A percentile compares a stretch with the other conserved stretches of the same genome.
Conservation (phyloP, 2,113 vertebrate genomes). For the Leptobrachium ailaonicum region DNA sequence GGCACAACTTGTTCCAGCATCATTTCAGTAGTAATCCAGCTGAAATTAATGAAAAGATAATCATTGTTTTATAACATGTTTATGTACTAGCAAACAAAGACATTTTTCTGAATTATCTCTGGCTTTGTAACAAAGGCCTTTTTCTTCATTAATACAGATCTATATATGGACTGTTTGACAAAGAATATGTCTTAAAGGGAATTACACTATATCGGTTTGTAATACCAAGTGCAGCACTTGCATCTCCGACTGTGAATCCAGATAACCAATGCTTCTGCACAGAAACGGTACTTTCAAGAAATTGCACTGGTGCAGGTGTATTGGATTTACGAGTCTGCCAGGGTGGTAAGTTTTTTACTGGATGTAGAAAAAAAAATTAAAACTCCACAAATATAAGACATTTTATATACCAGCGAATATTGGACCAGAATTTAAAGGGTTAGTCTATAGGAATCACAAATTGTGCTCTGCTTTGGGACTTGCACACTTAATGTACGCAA, state of each 20-base stretch:
- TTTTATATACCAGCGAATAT: no score
- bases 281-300: slow-evolving; percentile 57
- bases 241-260: slow-evolving; percentile 70
- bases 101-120: no score
- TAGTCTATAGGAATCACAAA: no score
- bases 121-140: neutral
- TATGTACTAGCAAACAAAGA: no score
- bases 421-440: no score
- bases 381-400: no score
- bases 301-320: slow-evolving; percentile 80
- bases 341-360: slow-evolving; percentile 61
- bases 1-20: no score
- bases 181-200: slow-evolving; percentile 70
- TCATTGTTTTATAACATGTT: no score
- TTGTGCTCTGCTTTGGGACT: no score
- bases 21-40: no score
- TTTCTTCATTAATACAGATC: slow-evolving; percentile 70
- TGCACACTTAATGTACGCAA: no score
- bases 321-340: slow-evolving; percentile 80
- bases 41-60: no score
- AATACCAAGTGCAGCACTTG: slow-evolving; percentile 75
- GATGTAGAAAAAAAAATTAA: neutral
- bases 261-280: slow-evolving; percentile 87
- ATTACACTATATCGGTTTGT: slow-evolving; percentile 82
- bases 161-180: slow-evolving; percentile 73